A percentile compares a stretch with the other conserved stretches of the same genome.
These are phyloP conservation scores for Helleia helle DNA, from an alignment of 2,888 invertebrate genomes.

Conservation along the genomic window DNA sequence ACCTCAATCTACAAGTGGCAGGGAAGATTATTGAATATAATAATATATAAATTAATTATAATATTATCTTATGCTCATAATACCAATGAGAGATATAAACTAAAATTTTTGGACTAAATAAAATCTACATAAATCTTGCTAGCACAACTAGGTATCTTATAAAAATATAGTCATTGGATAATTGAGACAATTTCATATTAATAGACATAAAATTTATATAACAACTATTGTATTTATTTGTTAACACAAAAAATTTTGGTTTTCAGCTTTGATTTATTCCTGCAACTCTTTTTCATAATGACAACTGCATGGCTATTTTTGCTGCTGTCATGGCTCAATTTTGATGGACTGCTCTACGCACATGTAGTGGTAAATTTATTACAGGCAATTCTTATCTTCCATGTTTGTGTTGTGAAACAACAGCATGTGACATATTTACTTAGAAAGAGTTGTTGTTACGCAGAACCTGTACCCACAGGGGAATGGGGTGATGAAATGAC, in stretches of 20 bases:
- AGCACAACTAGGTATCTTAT: too few relatives aligned
- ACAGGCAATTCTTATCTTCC: constrained; percentile 82
- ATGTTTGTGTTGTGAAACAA: constrained; percentile 84
- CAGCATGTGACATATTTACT: constrained; percentile 85
- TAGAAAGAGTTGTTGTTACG: constrained; percentile 86
- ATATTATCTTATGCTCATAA: too few relatives aligned
- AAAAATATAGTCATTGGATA: too few relatives aligned
- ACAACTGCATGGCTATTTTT: constrained; percentile 84
- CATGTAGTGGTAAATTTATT: constrained; percentile 85
- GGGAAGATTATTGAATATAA: too few relatives aligned
- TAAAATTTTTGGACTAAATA: too few relatives aligned
- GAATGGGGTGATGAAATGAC: constrained; percentile 94
- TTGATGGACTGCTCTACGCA: constrained; percentile 81
- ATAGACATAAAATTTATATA: too few relatives aligned
- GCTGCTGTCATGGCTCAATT: constrained; percentile 82
- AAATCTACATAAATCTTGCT: too few relatives aligned
- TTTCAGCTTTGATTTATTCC: constrained; percentile 85
- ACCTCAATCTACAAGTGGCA: too few relatives aligned
- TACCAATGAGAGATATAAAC: too few relatives aligned
- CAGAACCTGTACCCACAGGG: constrained; percentile 80
- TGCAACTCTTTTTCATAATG: constrained; percentile 83
- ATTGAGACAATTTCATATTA: too few relatives aligned
- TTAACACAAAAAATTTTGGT: constrained; percentile 21
- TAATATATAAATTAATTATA: too few relatives aligned
- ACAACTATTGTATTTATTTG: too few relatives aligned